A percentile compares a stretch with the other conserved stretches of the same genome.
These are phyloP conservation scores for Brachirus orientalis DNA, from an alignment of 2,113 vertebrate genomes.

Conservation along the genomic window DNA sequence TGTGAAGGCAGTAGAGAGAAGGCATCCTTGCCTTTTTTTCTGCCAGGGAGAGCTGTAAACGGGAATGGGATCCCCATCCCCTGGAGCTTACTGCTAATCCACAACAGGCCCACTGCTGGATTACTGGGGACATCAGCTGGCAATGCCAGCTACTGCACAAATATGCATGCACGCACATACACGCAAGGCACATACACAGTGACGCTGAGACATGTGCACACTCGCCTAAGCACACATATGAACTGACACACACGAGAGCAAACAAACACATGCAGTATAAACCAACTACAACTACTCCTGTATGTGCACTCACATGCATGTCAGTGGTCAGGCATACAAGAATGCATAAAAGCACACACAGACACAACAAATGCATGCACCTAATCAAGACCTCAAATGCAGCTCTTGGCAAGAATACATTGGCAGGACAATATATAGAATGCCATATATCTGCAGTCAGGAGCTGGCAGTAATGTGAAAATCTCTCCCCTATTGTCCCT, in stretches of 20 bases:
- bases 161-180: slow-evolving; percentile 33
- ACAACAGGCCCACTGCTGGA: slow-evolving; percentile 82
- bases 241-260: slow-evolving; percentile 33
- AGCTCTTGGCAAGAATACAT: slow-evolving; percentile 59
- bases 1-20: slow-evolving; percentile 76
- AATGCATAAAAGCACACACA: slow-evolving; percentile 5
- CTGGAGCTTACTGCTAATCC: slow-evolving; percentile 82
- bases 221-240: slow-evolving; percentile 38
- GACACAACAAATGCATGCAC: slow-evolving; percentile 14
- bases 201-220: slow-evolving; percentile 21
- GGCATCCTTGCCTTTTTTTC: slow-evolving; percentile 72
- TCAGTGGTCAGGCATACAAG: slow-evolving; percentile 12
- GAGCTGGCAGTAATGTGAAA: slow-evolving; percentile 65
- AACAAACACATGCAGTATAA: neutral
- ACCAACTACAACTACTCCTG: slow-evolving; percentile 22
- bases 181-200: slow-evolving; percentile 19
- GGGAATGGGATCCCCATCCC: slow-evolving; percentile 83
- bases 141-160: slow-evolving; percentile 74
- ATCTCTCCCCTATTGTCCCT: slow-evolving; percentile 58
- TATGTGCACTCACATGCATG: too few species aligned
- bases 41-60: slow-evolving; percentile 84
- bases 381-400: slow-evolving; percentile 65
- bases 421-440: slow-evolving; percentile 74
- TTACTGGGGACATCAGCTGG: slow-evolving; percentile 82
- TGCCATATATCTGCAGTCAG: slow-evolving; percentile 68